Evolutionary conservation across 2,888 invertebrate species (phyloP), one percentile per base, ranked within the genome.

Genomic region (Opisthograptis luteolata): DNA sequence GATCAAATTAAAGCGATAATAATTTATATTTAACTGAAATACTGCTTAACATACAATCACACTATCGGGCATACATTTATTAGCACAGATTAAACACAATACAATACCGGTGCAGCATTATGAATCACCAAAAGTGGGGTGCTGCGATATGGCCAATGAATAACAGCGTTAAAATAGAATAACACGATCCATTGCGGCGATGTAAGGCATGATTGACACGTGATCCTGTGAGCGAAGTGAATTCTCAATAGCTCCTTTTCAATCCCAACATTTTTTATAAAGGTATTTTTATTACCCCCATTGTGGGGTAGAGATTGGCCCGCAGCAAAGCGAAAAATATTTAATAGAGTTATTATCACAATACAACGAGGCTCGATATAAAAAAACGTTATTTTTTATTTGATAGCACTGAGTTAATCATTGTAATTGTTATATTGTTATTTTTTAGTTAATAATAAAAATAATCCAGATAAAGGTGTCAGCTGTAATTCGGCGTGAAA

Each of bases 161-260:
- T 87, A 87, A 86, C 80, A 76, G 73, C 71, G 71, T 74, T 79
- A 75, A 79, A 84, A 87, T 81, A 81, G 81, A 86, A 87, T 82
- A 87, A 87, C 86, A 84, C 78, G 81, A 79, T 74, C 79, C 79
- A 78, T 76, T 76, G 78, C 76, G 73, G 79, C 71, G 67, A 70
- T 74, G 70, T 76, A 78, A 79, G 74, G 71, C 74, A 72, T 90
- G 89, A 90, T 89, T 89, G 89, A 89, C 89, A 82, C 87, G 84
- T 83, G 88, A 88, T 83, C 82, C 84, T 40, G 73, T 65, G 70
- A 66, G 62, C 73, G 58, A 63, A 68, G 73, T 70, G 79, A 70
- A 75, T 79, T 73, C 77, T 80, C 76, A 81, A 80, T 76, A 69
- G 73, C 65, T 69, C 70, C 55, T 60, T 72, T 78, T 76, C 74